Base-by-base conservation (phyloP, 2,797 vertebrate species). In the Gobio occitaniae region DNA sequence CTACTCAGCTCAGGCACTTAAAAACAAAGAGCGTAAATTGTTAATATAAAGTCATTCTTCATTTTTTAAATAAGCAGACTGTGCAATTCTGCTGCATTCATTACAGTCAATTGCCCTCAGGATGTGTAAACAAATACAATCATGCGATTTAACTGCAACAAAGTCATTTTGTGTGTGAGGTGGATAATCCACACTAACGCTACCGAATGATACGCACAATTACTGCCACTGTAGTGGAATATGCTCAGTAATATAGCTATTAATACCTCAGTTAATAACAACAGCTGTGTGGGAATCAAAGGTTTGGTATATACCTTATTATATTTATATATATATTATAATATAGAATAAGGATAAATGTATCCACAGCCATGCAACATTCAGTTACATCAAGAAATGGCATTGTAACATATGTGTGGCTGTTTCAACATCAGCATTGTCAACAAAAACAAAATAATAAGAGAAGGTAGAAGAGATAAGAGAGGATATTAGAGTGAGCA, bases 391-490 rank as follows among this genome's bases (percentile, higher is more conserved):
- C 25, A 74, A 11, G 10, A 75, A 86, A 86, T 82, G 70, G 50
- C 70, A 66, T 52, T 41, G 72, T 78, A 80, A 86, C 78, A 75
- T 15, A 83, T 80, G 47, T 54, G 68, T 80, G 61, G 59, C 32
- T 65, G n/a, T 84, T 78, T 84, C 54, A 65, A 17, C 56, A 56
- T 63, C 8, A 61, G 77, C 71, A 12, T 54, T 84, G 65, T 77
- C 81, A 84, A 83, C 41, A 44, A 47, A 65, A 44, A 44, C 8
- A 48, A 71, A 50, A 86, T 78, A 70, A 84, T 66, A 78, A 78
- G 52, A 71, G 19, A 25, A 38, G 21, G 6, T 32, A 21, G 38
- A 48, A 71, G 6, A 36, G 59, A 81, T 54, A 71, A 79, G 56
- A 80, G 47, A 78, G 47, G 44, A 8, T 15, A 59, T 48, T 71